A percentile compares a stretch with the other conserved stretches of the same genome.
These are phyloP conservation scores for Calidris pygmaea DNA, from an alignment of 2,113 vertebrate species.

Conservation along the genomic window DNA sequence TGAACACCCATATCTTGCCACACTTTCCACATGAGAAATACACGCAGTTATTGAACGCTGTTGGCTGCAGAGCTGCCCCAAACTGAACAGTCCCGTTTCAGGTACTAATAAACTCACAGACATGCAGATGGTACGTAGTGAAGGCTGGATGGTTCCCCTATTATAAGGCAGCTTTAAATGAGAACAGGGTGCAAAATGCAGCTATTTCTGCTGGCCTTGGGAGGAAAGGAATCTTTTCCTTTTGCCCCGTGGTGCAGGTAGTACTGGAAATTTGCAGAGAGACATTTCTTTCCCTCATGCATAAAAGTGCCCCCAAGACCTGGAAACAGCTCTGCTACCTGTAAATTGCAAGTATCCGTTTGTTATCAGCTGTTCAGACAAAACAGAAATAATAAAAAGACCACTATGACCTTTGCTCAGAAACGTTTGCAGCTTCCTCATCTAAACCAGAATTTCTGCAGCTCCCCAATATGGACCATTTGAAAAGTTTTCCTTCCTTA, in stretches of 20 bases:
- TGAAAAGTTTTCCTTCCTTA: not conserved
- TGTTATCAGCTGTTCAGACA: not conserved
- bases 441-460: not conserved
- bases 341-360: not conserved
- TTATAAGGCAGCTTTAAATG: not conserved
- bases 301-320: not conserved
- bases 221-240: slow-evolving; percentile 24
- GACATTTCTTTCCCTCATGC: not conserved
- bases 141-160: not conserved
- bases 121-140: accelerated
- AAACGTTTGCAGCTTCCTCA: not conserved
- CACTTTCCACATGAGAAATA: not conserved
- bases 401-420: not conserved
- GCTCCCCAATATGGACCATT: not conserved
- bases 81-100: not conserved
- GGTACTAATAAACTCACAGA: not conserved
- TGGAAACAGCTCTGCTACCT: not conserved
- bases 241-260: not conserved
- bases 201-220: not conserved
- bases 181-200: not conserved
- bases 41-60: not conserved
- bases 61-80: not conserved
- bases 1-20: not conserved
- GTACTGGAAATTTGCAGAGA: not conserved
- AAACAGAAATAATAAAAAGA: not conserved